phyloP scores from a whole-genome alignment of 2,888 invertebrate species.

The Caenorhabditis virilis region DNA sequence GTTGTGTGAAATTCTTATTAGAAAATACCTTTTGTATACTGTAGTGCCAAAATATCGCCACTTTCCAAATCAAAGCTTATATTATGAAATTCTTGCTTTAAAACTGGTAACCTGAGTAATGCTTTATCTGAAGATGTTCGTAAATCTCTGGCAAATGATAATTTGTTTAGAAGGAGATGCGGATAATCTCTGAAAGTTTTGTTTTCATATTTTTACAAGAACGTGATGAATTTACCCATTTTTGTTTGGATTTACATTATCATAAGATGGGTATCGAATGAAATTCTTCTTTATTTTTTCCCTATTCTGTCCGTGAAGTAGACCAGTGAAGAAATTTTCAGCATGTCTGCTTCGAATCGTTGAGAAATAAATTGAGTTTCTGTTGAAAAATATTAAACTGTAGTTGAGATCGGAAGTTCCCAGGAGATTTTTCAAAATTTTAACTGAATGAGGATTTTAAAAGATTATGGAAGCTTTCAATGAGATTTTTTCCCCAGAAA shows the following conservation, averaged over 20 bases:
- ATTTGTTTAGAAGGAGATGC: constrained; percentile 74
- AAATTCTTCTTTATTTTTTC: constrained; percentile 23
- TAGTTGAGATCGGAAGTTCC: no score
- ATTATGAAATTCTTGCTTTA: constrained; percentile 75
- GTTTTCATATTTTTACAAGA: neutral
- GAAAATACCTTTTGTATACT: constrained; percentile 78
- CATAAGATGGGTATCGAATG: constrained; percentile 23
- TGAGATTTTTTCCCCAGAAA: no score
- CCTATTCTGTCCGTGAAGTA: constrained; percentile 9
- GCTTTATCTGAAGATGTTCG: constrained; percentile 69
- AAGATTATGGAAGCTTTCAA: no score
- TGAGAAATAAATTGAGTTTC: constrained; percentile 35
- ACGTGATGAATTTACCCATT: neutral
- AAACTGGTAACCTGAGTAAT: constrained; percentile 68
- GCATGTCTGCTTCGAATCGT: constrained; percentile 32
- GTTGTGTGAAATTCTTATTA: neutral
- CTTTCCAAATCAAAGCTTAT: constrained; percentile 87
- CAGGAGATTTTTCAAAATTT: no score
- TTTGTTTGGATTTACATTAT: constrained; percentile 6
- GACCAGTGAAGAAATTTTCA: constrained; percentile 24
- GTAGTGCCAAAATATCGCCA: constrained; percentile 86
- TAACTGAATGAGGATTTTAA: no score
- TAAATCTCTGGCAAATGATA: constrained; percentile 74
- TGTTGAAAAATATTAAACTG: no score
- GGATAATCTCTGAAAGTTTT: constrained; percentile 65